A percentile compares a stretch with the other conserved stretches of the same genome.
Evolutionary conservation across 2,888 invertebrate species (phyloP).

Genomic region (Drosophila stalkeri): DNA sequence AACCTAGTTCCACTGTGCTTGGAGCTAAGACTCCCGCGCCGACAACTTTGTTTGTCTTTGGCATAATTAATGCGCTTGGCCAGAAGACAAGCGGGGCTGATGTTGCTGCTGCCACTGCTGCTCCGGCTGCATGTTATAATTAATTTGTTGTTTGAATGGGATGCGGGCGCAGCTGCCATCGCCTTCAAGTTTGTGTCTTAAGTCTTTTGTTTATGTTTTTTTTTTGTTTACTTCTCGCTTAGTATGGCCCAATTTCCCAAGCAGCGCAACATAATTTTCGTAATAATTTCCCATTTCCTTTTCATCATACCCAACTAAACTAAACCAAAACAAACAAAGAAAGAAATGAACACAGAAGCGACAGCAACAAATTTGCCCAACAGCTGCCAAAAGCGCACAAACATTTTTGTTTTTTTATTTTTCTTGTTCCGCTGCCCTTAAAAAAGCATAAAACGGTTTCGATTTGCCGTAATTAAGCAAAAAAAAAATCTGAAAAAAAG

Average conservation of each 20-base stretch:
- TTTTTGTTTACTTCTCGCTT: conserved; percentile 35
- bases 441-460: conserved; percentile 47
- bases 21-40: conserved; percentile 8
- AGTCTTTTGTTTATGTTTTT: conserved; percentile 55
- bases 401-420: conserved; percentile 1
- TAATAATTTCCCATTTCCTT: conserved; percentile 72
- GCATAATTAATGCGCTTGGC: conserved; percentile 60
- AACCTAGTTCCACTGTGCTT: conserved; percentile 51
- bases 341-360: conserved; percentile 25
- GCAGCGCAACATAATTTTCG: conserved; percentile 54
- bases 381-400: conserved; percentile 21
- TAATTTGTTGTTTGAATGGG: conserved; percentile 51
- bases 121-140: conserved; percentile 52
- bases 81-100: conserved; percentile 40
- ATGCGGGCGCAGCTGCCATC: conserved; percentile 47
- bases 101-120: not conserved
- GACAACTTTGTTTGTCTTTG: conserved; percentile 41
- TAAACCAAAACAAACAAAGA: conserved; percentile 29
- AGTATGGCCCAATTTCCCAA: conserved; percentile 53
- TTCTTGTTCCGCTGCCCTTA: conserved; percentile 55
- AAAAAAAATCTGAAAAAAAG: conserved; percentile 26
- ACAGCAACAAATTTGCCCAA: conserved; percentile 34
- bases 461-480: conserved; percentile 62
- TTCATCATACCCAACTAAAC: conserved; percentile 26
- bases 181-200: conserved; percentile 58